Conservation (phyloP, 92 coral and sea anemone genomes). For the Porites cylindrica region DNA sequence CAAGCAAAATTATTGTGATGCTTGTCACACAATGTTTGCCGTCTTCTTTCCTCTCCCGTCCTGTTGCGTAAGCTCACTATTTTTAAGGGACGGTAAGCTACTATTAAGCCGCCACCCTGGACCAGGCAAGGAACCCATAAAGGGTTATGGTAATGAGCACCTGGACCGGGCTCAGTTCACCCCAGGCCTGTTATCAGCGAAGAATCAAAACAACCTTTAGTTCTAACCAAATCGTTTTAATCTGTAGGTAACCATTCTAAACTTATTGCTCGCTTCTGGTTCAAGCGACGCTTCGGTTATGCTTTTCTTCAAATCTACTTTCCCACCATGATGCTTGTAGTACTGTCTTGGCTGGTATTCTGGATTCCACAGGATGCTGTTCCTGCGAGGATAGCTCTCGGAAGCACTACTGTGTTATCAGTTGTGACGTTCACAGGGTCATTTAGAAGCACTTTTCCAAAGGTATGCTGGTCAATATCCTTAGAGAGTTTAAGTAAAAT, state of each 20-base stretch:
- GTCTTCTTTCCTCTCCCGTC: too few relatives aligned
- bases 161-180: too few relatives aligned
- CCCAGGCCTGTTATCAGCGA: too few relatives aligned
- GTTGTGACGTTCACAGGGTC: conserved; percentile 51
- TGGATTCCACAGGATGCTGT: conserved; percentile 46
- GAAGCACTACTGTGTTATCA: conserved; percentile 46
- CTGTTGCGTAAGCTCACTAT: too few relatives aligned
- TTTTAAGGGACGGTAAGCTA: too few relatives aligned
- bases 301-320: conserved; percentile 45
- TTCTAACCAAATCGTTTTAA: neutral
- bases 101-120: too few relatives aligned
- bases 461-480: conserved; percentile 25
- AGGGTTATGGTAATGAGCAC: too few relatives aligned
- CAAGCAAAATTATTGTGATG: too few relatives aligned
- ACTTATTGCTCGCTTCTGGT: conserved; percentile 47
- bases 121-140: too few relatives aligned
- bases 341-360: conserved; percentile 40
- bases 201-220: too few relatives aligned
- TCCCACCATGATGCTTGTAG: conserved; percentile 47
- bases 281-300: conserved; percentile 49
- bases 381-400: conserved; percentile 47
- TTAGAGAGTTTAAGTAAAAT: neutral
- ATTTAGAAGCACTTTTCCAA: conserved; percentile 34
- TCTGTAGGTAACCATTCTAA: conserved; percentile 23
- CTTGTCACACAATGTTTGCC: too few relatives aligned